Base-by-base conservation (phyloP, 2,113 vertebrate genomes). In the Progne subis region DNA sequence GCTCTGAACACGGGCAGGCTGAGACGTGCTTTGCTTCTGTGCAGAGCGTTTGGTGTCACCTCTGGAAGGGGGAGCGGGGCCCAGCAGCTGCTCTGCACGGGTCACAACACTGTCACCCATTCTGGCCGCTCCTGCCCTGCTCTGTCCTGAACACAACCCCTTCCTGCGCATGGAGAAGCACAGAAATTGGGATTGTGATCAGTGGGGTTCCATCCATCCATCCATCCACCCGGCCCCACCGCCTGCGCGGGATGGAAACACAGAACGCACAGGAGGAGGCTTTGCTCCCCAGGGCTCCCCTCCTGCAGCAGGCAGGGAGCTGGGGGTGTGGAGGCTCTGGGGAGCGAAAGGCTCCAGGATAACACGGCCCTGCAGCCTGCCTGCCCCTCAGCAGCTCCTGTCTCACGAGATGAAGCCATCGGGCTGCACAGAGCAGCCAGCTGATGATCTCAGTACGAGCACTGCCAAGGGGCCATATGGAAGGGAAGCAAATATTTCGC, bases 401-500 rank as follows among this genome's bases (percentile, higher is more conserved):
- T 1, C 93, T 37, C 65, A 15, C 3, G 5, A 79, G 61, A 53
- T 20, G 7, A 16, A 61, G 78, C 60, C 71, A 43, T 41, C 3
- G 43, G 46, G 31, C 53, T 31, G 53, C 2, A 0, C 37, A 8
- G 28, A 10, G 32, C 90, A 90, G 84, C 59, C 91, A 91, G 2
- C 1, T 47, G 18, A 71, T 59, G 84, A 92, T 6, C 55, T 88
- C 19, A 94, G 67, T 1, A 2, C 82, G 39, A 47, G 59, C 46
- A 21, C 1, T 80, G 85, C 86, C 94, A 97, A 70, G 19, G 47
- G 74, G 82, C 82, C 96, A 90, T 55, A 86, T 74, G 88, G 86
- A 86, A 90, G 32, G 79, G 59, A 88, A 93, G 71, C 46, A 82
- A 93, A 79, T 92, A 90, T 90, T 96, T 86, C 59, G 8, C 82